Evolutionary conservation across 2,797 vertebrate species (phyloP).

Genomic region (Cetoscarus ocellatus): DNA sequence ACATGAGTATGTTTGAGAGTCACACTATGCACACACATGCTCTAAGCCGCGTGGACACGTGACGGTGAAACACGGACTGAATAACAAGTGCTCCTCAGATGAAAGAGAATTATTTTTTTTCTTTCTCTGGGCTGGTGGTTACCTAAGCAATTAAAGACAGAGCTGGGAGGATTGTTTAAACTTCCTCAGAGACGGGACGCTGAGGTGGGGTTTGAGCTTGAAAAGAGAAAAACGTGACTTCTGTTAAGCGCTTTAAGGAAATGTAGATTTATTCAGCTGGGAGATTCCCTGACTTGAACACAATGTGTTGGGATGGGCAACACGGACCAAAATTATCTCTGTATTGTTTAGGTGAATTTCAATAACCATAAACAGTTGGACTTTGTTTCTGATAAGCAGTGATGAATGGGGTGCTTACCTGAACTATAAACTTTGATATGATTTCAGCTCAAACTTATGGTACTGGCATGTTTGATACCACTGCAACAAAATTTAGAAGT

Average conservation of each 20-base stretch:
- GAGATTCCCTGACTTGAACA: slow-evolving; percentile 45
- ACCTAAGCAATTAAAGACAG: slow-evolving; percentile 61
- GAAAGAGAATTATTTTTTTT: slow-evolving; percentile 12
- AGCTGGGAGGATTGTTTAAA: slow-evolving; percentile 38
- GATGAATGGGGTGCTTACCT: too few species aligned
- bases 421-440: too few species aligned
- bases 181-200: slow-evolving; percentile 32
- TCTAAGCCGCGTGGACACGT: slow-evolving; percentile 26
- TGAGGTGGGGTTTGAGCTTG: slow-evolving; percentile 28
- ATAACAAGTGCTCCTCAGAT: slow-evolving; percentile 42
- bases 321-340: too few species aligned
- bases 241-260: slow-evolving; percentile 42
- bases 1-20: slow-evolving; percentile 9
- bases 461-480: too few species aligned
- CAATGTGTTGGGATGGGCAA: neutral
- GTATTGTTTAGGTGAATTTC: too few species aligned
- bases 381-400: too few species aligned
- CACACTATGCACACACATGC: slow-evolving; percentile 30
- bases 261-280: slow-evolving; percentile 46
- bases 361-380: too few species aligned
- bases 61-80: neutral
- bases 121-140: slow-evolving; percentile 42
- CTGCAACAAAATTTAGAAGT: too few species aligned
- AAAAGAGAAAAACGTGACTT: slow-evolving; percentile 56
- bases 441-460: too few species aligned